Percentiles rank a stretch among this genome's conserved stretches.
These are phyloP conservation scores for Augochlorella aurata DNA, from an alignment of 2,888 invertebrate genomes.

Conservation along the genomic window DNA sequence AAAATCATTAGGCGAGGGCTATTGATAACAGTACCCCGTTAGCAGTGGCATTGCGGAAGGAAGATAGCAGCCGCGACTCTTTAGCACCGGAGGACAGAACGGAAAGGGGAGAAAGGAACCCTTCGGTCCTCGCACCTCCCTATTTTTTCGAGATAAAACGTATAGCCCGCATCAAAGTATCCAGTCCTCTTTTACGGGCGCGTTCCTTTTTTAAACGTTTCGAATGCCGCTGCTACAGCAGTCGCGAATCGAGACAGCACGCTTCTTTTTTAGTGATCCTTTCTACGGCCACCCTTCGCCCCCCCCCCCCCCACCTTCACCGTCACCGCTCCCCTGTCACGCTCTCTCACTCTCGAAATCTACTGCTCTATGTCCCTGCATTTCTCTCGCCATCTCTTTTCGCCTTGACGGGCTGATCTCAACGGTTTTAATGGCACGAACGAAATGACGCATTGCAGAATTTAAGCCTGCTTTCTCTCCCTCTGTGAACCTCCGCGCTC, in stretches of 20 bases:
- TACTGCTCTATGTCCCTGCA: not conserved
- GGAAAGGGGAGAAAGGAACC: conserved; percentile 64
- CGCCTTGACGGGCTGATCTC: conserved; percentile 50
- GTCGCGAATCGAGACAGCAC: conserved; percentile 56
- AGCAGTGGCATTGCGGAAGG: conserved; percentile 69
- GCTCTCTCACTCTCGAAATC: conserved; percentile 28
- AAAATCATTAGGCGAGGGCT: conserved; percentile 73
- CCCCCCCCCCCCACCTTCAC: not conserved
- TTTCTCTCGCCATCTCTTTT: conserved; percentile 5
- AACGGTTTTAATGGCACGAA: conserved; percentile 64
- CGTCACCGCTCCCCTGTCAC: conserved; percentile 17
- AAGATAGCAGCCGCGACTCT: conserved; percentile 73
- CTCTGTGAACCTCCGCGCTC: conserved; percentile 47
- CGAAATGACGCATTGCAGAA: conserved; percentile 64
- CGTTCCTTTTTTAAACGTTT: conserved; percentile 67
- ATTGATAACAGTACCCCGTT: conserved; percentile 70
- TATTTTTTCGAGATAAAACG: conserved; percentile 70
- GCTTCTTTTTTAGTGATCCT: conserved; percentile 60
- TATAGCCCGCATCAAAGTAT: conserved; percentile 70
- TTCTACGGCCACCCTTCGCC: conserved; percentile 28
- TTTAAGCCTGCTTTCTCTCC: conserved; percentile 53
- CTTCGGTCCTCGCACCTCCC: conserved; percentile 61
- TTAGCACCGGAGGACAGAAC: conserved; percentile 59
- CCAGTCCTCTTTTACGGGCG: conserved; percentile 65
- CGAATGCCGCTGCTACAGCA: conserved; percentile 51